Conservation (phyloP, 2,888 invertebrate species). For the Ennomos quercinarius region DNA sequence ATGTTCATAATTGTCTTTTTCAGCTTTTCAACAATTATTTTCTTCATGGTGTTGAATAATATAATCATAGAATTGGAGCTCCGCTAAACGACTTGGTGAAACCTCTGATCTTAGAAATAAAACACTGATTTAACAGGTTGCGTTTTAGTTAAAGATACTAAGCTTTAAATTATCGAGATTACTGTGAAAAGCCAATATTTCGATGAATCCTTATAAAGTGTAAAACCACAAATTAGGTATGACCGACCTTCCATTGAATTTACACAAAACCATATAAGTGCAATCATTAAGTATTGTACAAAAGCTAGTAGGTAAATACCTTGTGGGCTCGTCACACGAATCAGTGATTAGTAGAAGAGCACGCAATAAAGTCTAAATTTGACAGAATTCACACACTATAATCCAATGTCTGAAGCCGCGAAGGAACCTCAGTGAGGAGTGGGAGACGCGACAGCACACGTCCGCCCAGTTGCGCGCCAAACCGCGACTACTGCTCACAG, state of each 20-base stretch:
- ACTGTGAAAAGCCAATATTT: neutral
- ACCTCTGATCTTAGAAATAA: too few relatives aligned
- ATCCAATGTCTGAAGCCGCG: conserved; percentile 48
- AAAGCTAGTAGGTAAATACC: conserved; percentile 50
- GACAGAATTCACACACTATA: conserved; percentile 51
- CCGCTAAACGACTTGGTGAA: too few relatives aligned
- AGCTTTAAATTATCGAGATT: too few relatives aligned
- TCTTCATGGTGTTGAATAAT: neutral
- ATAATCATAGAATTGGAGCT: too few relatives aligned
- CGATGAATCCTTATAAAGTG: conserved; percentile 1
- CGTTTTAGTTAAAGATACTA: too few relatives aligned
- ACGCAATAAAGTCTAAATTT: conserved; percentile 53
- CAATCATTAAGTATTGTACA: conserved; percentile 26
- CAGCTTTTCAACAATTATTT: neutral
- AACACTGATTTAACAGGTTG: too few relatives aligned
- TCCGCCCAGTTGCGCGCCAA: conserved; percentile 64
- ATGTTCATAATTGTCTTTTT: too few relatives aligned
- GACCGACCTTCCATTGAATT: conserved; percentile 28
- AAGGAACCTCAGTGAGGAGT: conserved; percentile 18
- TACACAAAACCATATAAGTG: conserved; percentile 27
- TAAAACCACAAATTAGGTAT: conserved; percentile 13
- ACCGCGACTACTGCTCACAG: conserved; percentile 70
- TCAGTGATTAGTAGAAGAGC: conserved; percentile 47
- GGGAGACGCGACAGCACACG: conserved; percentile 40
- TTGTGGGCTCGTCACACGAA: conserved; percentile 48